A percentile compares a stretch with the other conserved stretches of the same genome.
These are phyloP conservation scores for Microhierax caerulescens DNA, from an alignment of 2,797 vertebrate genomes.

Conservation along the genomic window DNA sequence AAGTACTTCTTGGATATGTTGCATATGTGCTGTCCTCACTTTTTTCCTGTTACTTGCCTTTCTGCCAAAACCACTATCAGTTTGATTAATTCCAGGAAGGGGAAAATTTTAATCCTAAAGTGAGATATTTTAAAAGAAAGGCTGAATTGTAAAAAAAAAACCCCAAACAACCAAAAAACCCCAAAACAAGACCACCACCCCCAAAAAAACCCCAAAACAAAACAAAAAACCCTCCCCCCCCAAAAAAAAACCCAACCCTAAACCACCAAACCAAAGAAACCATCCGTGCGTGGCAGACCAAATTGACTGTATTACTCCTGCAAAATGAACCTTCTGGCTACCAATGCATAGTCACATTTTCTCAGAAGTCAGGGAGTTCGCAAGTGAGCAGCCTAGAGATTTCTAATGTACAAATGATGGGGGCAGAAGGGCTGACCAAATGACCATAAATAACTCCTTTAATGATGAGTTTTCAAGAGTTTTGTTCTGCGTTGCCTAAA, in stretches of 20 bases:
- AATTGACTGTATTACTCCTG: neutral
- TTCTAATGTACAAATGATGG: neutral
- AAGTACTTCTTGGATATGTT: neutral
- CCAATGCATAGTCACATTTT: neutral
- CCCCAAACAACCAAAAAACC: too few relatives aligned
- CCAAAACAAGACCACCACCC: neutral
- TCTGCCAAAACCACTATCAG: neutral
- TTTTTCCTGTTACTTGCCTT: neutral
- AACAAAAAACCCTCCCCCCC: neutral
- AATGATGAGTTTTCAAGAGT: slow-evolving; percentile 10
- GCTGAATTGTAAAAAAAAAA: neutral
- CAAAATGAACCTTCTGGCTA: neutral
- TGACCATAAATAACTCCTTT: slow-evolving; percentile 48
- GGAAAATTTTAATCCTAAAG: neutral
- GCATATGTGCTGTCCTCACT: neutral
- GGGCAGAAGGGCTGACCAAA: neutral
- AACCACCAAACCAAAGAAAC: too few relatives aligned
- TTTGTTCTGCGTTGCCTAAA: slow-evolving; percentile 29
- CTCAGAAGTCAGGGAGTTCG: neutral
- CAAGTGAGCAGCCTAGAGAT: neutral
- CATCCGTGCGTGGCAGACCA: neutral
- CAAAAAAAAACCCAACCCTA: neutral
- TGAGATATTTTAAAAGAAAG: neutral
- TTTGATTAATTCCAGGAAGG: slow-evolving; percentile 36
- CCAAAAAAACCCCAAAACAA: neutral